Conservation (phyloP, 2,797 vertebrate species). For the Acanthurus leucopareius region DNA sequence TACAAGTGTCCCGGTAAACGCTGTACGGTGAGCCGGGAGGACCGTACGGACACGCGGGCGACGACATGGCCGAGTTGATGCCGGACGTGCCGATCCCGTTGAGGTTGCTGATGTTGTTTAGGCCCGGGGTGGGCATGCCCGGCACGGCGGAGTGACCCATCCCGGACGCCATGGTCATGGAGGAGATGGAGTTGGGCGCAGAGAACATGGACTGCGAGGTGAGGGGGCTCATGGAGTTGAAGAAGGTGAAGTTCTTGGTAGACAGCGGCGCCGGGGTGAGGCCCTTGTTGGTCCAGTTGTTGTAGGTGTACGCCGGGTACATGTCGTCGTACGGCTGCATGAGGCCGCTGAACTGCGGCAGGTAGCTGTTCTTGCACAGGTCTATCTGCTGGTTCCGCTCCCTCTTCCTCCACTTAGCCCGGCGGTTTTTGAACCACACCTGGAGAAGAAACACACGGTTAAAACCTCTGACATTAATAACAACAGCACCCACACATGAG, state of each 20-base stretch:
- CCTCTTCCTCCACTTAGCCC: constrained; percentile 98
- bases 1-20: constrained; percentile 98
- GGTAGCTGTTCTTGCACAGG: constrained; percentile 97
- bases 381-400: constrained; percentile 99
- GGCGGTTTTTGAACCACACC: constrained; percentile 99
- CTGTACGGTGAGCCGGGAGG: constrained; percentile 96
- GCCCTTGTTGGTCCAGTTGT: constrained; percentile 99
- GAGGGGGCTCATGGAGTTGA: constrained; percentile 98
- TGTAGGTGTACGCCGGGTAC: constrained; percentile 97
- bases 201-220: constrained; percentile 99
- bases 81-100: constrained; percentile 93
- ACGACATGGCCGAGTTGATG: constrained; percentile 96
- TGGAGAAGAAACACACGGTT: constrained; percentile 65
- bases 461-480: not conserved
- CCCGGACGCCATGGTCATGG: constrained; percentile 97
- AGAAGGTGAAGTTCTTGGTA: constrained; percentile 98
- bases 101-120: constrained; percentile 97
- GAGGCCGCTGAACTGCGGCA: constrained; percentile 97
- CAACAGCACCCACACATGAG: too few species aligned
- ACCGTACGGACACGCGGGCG: constrained; percentile 94
- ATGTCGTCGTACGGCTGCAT: constrained; percentile 99
- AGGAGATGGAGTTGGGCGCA: constrained; percentile 95
- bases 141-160: constrained; percentile 95
- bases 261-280: constrained; percentile 93
- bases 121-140: constrained; percentile 91